Percentiles rank a stretch among this genome's conserved stretches.
These are phyloP conservation scores for Onthophagus taurus DNA, from an alignment of 1,140 invertebrate genomes.

Conservation along the genomic window DNA sequence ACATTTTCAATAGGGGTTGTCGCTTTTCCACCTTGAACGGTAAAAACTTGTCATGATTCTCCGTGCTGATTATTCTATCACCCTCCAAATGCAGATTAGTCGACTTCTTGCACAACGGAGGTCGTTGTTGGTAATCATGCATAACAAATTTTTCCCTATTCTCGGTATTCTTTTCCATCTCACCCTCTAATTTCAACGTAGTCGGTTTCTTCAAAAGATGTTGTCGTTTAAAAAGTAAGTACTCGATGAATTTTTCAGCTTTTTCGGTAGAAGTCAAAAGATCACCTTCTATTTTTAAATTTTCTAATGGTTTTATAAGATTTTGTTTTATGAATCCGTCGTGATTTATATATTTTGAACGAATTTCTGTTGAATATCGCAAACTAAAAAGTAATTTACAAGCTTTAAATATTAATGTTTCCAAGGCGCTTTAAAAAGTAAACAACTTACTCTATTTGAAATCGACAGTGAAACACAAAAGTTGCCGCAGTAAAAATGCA, in stretches of 20 bases:
- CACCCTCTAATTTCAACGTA: slow-evolving; percentile 41
- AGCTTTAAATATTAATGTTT: background rate
- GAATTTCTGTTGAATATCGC: slow-evolving; percentile 16
- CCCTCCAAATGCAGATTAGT: slow-evolving; percentile 46
- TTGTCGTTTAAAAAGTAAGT: slow-evolving; percentile 35
- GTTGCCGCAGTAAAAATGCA: too few relatives aligned
- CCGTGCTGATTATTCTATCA: slow-evolving; percentile 39
- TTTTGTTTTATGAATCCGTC: slow-evolving; percentile 31
- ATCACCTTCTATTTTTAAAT: slow-evolving; percentile 44
- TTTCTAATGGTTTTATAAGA: slow-evolving; percentile 36
- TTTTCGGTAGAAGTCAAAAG: slow-evolving; percentile 41
- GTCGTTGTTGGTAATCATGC: slow-evolving; percentile 30
- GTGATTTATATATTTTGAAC: slow-evolving; percentile 39
- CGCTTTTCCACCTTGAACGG: slow-evolving; percentile 32
- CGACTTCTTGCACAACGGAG: slow-evolving; percentile 34
- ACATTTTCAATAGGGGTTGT: slow-evolving; percentile 29
- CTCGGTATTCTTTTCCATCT: slow-evolving; percentile 42
- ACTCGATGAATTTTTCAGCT: slow-evolving; percentile 43
- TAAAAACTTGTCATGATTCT: slow-evolving; percentile 43
- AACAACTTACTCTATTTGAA: slow-evolving; percentile 1
- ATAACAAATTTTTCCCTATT: slow-evolving; percentile 43
- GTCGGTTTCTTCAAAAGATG: slow-evolving; percentile 24
- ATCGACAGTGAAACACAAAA: too few relatives aligned
- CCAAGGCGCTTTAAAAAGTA: background rate
- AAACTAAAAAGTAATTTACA: slow-evolving; percentile 5